phyloP scores from a whole-genome alignment of 2,888 invertebrate species.

The Spodoptera picta region DNA sequence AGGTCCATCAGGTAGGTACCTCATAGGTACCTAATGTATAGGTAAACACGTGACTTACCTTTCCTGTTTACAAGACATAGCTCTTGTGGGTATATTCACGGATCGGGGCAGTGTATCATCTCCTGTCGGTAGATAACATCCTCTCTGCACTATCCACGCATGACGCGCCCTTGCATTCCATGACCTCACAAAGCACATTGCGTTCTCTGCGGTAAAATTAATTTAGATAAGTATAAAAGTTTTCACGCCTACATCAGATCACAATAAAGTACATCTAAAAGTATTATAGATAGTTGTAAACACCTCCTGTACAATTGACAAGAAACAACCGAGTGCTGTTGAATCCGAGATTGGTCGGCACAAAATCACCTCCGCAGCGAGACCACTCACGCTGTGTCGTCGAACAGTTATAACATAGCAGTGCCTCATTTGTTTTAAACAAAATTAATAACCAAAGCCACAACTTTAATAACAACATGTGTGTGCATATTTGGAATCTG shows the following conservation, averaged over 20 bases:
- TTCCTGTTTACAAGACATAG: conserved; percentile 78
- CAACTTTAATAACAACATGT: conserved; percentile 57
- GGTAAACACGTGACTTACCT: conserved; percentile 59
- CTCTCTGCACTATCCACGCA: conserved; percentile 83
- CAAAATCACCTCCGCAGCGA: conserved; percentile 74
- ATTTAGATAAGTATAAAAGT: background rate
- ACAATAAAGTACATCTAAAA: background rate
- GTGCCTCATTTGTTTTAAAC: conserved; percentile 43
- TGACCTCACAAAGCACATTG: conserved; percentile 83
- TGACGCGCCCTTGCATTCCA: conserved; percentile 77
- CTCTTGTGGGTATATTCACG: conserved; percentile 69
- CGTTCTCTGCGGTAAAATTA: conserved; percentile 65
- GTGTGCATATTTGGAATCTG: conserved; percentile 37
- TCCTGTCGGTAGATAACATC: conserved; percentile 72
- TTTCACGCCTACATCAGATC: background rate
- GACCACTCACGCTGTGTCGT: conserved; percentile 67
- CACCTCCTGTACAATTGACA: conserved; percentile 79
- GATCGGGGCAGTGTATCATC: conserved; percentile 68
- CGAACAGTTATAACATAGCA: conserved; percentile 81
- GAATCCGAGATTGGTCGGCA: conserved; percentile 59
- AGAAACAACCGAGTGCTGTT: conserved; percentile 68
- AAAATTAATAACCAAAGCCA: conserved; percentile 50
- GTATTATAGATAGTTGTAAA: background rate
- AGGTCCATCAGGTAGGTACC: no score
- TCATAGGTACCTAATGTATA: background rate